Conservation (phyloP, 2,888 invertebrate species). For the Mimas tiliae region DNA sequence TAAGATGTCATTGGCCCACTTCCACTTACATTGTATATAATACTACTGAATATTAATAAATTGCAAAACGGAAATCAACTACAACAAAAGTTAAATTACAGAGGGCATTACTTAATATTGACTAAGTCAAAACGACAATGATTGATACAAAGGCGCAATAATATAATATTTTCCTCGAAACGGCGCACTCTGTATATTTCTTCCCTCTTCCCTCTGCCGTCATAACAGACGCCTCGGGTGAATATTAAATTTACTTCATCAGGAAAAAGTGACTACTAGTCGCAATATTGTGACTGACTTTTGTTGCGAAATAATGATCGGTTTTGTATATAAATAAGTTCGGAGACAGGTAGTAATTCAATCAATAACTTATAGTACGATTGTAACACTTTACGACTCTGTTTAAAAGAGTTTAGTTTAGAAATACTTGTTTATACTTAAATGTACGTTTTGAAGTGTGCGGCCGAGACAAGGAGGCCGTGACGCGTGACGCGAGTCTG, state of each 20-base stretch:
- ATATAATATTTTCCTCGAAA: slow-evolving; percentile 56
- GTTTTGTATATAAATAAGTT: not conserved
- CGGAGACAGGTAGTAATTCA: not conserved
- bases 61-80: not conserved
- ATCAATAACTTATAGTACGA: too few relatives aligned
- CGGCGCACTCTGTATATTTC: slow-evolving; percentile 37
- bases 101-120: slow-evolving; percentile 42
- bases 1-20: too few relatives aligned
- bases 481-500: too few relatives aligned
- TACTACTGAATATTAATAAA: not conserved
- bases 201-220: slow-evolving; percentile 45
- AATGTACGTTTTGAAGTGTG: too few relatives aligned
- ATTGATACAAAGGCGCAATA: slow-evolving; percentile 60
- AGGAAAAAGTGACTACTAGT: slow-evolving; percentile 60
- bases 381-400: too few relatives aligned
- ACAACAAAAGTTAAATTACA: not conserved
- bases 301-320: slow-evolving; percentile 42
- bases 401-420: too few relatives aligned
- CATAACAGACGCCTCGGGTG: slow-evolving; percentile 63
- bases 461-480: too few relatives aligned
- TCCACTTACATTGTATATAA: too few relatives aligned
- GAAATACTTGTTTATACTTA: too few relatives aligned
- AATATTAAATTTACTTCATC: slow-evolving; percentile 78
- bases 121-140: slow-evolving; percentile 63
- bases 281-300: slow-evolving; percentile 67